A percentile compares a stretch with the other conserved stretches of the same genome.
Conservation (phyloP, 2,797 vertebrate species). For the Lateolabrax maculatus region DNA sequence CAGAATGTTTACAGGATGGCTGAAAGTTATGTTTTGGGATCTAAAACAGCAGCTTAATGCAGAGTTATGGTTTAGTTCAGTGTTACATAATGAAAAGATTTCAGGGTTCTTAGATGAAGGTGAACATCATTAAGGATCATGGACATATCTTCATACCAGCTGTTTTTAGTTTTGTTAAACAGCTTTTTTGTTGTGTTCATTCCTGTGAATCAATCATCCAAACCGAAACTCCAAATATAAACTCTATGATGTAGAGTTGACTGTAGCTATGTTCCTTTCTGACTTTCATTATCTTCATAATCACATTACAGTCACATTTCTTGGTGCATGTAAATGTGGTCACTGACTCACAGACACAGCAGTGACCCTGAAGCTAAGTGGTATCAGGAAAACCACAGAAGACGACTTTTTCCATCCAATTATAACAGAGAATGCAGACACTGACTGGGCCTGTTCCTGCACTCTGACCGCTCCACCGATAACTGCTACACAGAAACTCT, state of each 20-base stretch:
- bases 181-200: neutral
- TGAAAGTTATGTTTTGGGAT: neutral
- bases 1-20: neutral
- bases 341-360: slow-evolving; percentile 51
- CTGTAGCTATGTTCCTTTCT: neutral
- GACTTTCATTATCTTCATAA: slow-evolving; percentile 25
- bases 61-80: neutral
- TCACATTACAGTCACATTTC: slow-evolving; percentile 40
- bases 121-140: neutral
- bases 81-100: neutral
- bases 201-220: neutral
- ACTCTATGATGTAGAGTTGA: neutral
- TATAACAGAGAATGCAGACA: slow-evolving; percentile 10
- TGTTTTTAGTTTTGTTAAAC: neutral
- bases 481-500: neutral
- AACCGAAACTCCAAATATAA: neutral
- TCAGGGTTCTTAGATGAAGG: neutral
- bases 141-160: neutral
- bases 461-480: slow-evolving; percentile 9
- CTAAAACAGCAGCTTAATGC: neutral
- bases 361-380: slow-evolving; percentile 37
- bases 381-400: slow-evolving; percentile 38
- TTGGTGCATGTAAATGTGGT: slow-evolving; percentile 30
- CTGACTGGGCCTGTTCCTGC: neutral
- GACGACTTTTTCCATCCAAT: slow-evolving; percentile 42